phyloP scores from a whole-genome alignment of 2,797 vertebrate genomes.

The Argya squamiceps region DNA sequence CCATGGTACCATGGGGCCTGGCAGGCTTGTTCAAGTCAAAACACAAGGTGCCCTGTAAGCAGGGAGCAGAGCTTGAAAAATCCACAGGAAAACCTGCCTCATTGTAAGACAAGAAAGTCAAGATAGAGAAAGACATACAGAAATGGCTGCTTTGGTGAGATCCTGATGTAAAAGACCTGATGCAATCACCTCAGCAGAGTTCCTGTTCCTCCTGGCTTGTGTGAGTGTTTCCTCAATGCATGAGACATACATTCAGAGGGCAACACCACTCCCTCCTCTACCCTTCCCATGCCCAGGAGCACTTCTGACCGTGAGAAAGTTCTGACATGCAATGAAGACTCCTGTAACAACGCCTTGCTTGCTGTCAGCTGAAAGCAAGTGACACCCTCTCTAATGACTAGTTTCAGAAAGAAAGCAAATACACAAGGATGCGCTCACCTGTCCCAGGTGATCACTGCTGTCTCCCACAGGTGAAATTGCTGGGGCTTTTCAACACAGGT shows the following conservation, averaged over 20 bases:
- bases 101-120: neutral
- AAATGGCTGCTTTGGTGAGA: neutral
- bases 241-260: slow-evolving; percentile 39
- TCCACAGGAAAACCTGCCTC: neutral
- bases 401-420: slow-evolving; percentile 56
- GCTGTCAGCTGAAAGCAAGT: slow-evolving; percentile 62
- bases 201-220: slow-evolving; percentile 50
- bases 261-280: slow-evolving; percentile 55
- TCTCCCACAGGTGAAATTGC: neutral
- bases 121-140: neutral
- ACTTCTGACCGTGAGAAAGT: slow-evolving; percentile 67
- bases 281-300: slow-evolving; percentile 67
- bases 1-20: fast-evolving
- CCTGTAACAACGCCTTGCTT: slow-evolving; percentile 56
- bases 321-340: slow-evolving; percentile 53
- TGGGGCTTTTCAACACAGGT: neutral
- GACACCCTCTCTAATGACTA: slow-evolving; percentile 60
- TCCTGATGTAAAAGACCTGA: slow-evolving; percentile 18
- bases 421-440: neutral
- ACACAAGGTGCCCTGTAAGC: neutral
- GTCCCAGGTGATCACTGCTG: neutral
- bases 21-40: neutral
- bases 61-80: neutral
- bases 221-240: slow-evolving; percentile 40
- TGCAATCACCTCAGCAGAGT: neutral